Base-by-base conservation (phyloP, 1,140 invertebrate species). In the Bradysia coprophila region DNA sequence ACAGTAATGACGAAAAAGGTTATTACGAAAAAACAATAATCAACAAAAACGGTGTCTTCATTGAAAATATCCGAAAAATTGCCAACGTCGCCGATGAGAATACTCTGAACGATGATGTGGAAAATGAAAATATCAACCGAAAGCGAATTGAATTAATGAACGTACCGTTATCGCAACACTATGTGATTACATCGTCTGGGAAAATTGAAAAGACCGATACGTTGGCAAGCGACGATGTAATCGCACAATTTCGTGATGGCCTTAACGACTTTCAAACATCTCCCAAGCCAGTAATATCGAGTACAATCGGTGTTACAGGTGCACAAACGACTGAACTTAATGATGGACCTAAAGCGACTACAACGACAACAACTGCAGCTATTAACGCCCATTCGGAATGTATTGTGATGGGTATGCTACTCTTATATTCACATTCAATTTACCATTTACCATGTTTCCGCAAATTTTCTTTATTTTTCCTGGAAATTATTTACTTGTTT, bases 1-100 rank as follows among this genome's bases (percentile, higher is more conserved):
- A 13, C 13, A 28, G 24, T 8, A 28, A 28, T 28, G 24, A 28
- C 13, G 24, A 28, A 13, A 28, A 28, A 13, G 24, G 24, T 13
- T 28, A 28, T 28, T 28, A 8, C 24, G 24, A 28, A 28, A 28
- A 28, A 28, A 28, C 24, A 28, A 28, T 28, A 28, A 43, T 22
- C 45, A 8, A 42, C 44, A 4, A 43, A 46, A 23, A 44, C 38
- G 8, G 20, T 44, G 34, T 37, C 40, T 46, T 19, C 34, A 37
- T 37, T 40, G 38, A 23, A n/a, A n/a, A 11, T 23, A 19, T n/a
- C 10, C 18, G 21, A 11, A 22, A 40, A 19, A 40, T 11, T 19
- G 38, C 10, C 16, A 22, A 23, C 13, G 16, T n/a, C 16, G 38
- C 18, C 13, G 19, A 40, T 19, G 38, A 40, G 11, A 20, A n/a